Evolutionary conservation across 2,888 invertebrate species (phyloP).

Genomic region (Amaurobius ferox): DNA sequence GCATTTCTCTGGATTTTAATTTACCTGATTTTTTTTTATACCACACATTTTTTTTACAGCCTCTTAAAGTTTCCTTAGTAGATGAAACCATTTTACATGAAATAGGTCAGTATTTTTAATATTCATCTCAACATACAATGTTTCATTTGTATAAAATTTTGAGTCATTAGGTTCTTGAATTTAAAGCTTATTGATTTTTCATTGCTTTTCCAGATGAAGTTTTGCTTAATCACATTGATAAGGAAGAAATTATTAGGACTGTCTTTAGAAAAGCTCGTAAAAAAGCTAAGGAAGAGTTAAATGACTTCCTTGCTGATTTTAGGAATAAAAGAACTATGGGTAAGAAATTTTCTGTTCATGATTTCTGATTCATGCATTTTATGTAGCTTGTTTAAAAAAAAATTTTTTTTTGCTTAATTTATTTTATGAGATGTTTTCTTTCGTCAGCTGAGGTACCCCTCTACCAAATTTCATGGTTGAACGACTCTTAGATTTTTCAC

Average conservation of each 20-base stretch:
- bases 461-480: no score
- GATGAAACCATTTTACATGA: slow-evolving; percentile 92
- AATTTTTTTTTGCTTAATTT: no score
- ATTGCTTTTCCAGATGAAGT: slow-evolving; percentile 82
- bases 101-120: slow-evolving; percentile 81
- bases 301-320: slow-evolving; percentile 88
- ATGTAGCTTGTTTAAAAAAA: no score
- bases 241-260: slow-evolving; percentile 91
- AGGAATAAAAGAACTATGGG: slow-evolving; percentile 90
- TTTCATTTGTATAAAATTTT: no score
- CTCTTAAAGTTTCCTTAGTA: slow-evolving; percentile 86
- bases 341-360: slow-evolving; percentile 70
- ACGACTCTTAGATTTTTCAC: no score
- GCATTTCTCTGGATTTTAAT: no score
- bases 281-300: slow-evolving; percentile 88
- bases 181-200: not conserved
- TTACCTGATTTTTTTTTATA: slow-evolving; percentile 18
- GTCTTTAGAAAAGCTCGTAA: slow-evolving; percentile 91
- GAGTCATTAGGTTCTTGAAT: no score
- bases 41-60: slow-evolving; percentile 80
- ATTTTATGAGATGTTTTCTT: no score
- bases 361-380: no score
- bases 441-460: no score
- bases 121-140: no score
- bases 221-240: slow-evolving; percentile 88